phyloP scores from a whole-genome alignment of 1,140 invertebrate species.

The Anoplophora glabripennis region DNA sequence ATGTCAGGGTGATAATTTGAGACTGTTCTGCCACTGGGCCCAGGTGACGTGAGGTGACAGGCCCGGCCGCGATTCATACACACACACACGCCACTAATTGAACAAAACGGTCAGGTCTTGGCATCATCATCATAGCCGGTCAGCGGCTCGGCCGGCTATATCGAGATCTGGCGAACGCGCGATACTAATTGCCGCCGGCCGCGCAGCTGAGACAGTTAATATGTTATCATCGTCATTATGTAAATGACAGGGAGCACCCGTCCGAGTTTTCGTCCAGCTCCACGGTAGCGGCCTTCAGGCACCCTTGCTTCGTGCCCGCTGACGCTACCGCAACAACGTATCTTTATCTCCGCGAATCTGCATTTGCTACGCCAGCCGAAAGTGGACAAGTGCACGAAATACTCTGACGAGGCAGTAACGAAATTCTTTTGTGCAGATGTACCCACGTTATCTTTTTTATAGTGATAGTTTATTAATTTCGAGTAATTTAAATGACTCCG shows the following conservation, averaged over 20 bases:
- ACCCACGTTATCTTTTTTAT: too few relatives aligned
- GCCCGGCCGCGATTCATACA: slow-evolving; percentile 27
- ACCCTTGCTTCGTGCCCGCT: slow-evolving; percentile 5
- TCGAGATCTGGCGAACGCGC: slow-evolving; percentile 28
- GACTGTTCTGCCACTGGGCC: slow-evolving; percentile 3
- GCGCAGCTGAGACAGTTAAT: slow-evolving; percentile 40
- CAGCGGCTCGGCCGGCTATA: slow-evolving; percentile 4
- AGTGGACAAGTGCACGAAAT: too few relatives aligned
- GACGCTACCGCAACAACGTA: too few relatives aligned
- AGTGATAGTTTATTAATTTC: too few relatives aligned
- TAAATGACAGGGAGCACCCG: slow-evolving; percentile 34
- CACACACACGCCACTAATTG: slow-evolving; percentile 30
- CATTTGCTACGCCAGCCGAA: too few relatives aligned
- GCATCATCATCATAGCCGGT: slow-evolving; percentile 7
- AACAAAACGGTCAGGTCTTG: slow-evolving; percentile 25
- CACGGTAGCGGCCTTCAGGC: slow-evolving; percentile 24
- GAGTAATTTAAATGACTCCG: too few relatives aligned
- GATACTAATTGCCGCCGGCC: slow-evolving; percentile 37
- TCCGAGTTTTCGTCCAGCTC: slow-evolving; percentile 8
- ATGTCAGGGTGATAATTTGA: too few relatives aligned
- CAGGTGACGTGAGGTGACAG: slow-evolving; percentile 35
- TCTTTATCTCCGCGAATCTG: too few relatives aligned
- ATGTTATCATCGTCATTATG: slow-evolving; percentile 45
- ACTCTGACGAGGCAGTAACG: too few relatives aligned
- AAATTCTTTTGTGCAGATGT: too few relatives aligned